phyloP scores from a whole-genome alignment of 2,113 vertebrate species.

The Ptyas mucosa region DNA sequence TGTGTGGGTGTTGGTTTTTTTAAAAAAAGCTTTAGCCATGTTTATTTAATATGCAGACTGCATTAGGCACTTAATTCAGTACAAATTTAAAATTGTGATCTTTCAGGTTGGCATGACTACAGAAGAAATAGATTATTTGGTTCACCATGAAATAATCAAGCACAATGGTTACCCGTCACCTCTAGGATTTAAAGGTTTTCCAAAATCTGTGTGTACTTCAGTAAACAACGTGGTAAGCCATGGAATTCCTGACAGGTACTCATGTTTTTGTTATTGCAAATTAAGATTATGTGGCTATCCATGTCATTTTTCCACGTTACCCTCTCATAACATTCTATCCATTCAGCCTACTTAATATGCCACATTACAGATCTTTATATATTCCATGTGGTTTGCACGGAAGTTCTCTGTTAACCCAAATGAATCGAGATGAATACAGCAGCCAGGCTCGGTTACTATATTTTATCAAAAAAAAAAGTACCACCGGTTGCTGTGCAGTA shows the following conservation, averaged over 20 bases:
- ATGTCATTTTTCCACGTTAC: background rate
- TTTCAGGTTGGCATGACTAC: conserved; percentile 96
- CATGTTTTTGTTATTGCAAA: conserved; percentile 56
- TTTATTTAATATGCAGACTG: conserved; percentile 47
- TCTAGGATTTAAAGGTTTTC: conserved; percentile 89
- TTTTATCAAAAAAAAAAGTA: conserved; percentile 46
- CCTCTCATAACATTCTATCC: background rate
- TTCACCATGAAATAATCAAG: conserved; percentile 90
- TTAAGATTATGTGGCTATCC: conserved; percentile 55
- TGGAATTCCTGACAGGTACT: conserved; percentile 91
- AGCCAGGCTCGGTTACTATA: background rate
- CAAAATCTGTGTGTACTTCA: conserved; percentile 91
- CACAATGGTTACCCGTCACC: conserved; percentile 96
- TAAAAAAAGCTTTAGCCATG: conserved; percentile 35
- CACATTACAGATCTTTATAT: background rate
- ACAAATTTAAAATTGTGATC: conserved; percentile 64
- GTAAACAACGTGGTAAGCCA: conserved; percentile 90
- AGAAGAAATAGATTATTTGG: conserved; percentile 93
- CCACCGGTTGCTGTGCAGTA: conserved; percentile 41
- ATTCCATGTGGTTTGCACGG: background rate
- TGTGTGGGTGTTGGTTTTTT: conserved; percentile 8
- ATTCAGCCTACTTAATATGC: background rate
- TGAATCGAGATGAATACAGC: background rate
- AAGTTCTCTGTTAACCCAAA: background rate
- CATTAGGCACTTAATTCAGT: conserved; percentile 48